Percentiles rank a stretch among this genome's conserved stretches.
Evolutionary conservation across 2,113 vertebrate genomes (phyloP).

Genomic region (Chloropsis cyanopogon): DNA sequence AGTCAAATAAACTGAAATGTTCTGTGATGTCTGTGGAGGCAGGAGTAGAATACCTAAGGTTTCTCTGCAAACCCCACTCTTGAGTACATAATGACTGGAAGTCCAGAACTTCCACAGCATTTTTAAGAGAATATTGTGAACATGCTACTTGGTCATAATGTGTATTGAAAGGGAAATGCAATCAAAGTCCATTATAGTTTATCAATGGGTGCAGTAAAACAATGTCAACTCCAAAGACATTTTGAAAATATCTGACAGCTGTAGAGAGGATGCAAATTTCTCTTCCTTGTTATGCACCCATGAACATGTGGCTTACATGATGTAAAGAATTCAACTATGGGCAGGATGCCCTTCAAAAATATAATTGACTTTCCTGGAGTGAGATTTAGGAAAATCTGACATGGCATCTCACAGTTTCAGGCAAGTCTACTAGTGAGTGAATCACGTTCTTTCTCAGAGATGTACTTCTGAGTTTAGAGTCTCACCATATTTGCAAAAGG

Average conservation of each 20-base stretch:
- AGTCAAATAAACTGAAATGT: neutral
- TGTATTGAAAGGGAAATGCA: constrained; percentile 16
- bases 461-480: neutral
- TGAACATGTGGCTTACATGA: neutral
- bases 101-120: neutral
- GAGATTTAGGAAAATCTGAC: neutral
- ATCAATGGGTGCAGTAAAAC: neutral
- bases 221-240: neutral
- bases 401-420: neutral
- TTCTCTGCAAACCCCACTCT: neutral
- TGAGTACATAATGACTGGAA: neutral
- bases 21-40: neutral
- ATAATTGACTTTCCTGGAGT: neutral
- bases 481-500: neutral
- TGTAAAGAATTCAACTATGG: neutral
- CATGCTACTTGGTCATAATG: neutral
- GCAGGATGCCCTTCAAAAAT: neutral
- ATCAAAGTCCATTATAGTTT: neutral
- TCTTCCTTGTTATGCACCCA: fast-evolving
- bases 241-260: neutral
- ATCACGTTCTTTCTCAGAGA: neutral
- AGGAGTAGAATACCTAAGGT: neutral
- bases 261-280: neutral
- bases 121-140: neutral
- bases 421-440: neutral